Percentiles rank a stretch among this genome's conserved stretches.
Evolutionary conservation across 2,888 invertebrate genomes (phyloP).

Genomic region (Drosophila niveifrons): DNA sequence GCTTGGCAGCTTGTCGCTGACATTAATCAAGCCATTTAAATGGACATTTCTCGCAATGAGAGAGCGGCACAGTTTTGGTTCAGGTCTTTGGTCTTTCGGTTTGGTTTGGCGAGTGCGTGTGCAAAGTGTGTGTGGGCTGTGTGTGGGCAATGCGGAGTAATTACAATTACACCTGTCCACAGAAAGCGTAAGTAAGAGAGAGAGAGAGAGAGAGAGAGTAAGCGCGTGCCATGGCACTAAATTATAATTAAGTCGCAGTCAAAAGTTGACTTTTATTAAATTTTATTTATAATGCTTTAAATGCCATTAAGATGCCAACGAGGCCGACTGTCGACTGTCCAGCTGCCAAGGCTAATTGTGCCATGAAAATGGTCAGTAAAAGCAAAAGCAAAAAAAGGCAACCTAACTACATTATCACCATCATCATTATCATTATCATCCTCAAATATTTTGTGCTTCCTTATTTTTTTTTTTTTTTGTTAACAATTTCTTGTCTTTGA

Average conservation of each 20-base stretch:
- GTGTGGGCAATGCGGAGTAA: constrained; percentile 60
- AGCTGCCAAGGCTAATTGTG: constrained; percentile 58
- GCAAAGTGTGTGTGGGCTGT: constrained; percentile 20
- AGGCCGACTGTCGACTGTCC: constrained; percentile 13
- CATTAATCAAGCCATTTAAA: constrained; percentile 81
- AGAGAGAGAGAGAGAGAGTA: no score
- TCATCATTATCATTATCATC: constrained; percentile 24
- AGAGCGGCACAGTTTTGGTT: constrained; percentile 28
- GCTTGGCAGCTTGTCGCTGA: constrained; percentile 64
- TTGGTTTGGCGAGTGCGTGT: constrained; percentile 23
- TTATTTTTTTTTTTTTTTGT: constrained; percentile 31
- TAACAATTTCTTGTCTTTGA: constrained; percentile 51
- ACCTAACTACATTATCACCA: constrained; percentile 2
- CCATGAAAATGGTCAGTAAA: constrained; percentile 22
- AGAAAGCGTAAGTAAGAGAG: neutral
- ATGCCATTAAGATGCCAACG: constrained; percentile 59
- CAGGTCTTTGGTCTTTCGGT: constrained; percentile 10
- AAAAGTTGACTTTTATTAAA: constrained; percentile 78
- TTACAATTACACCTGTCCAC: constrained; percentile 79
- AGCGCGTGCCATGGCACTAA: constrained; percentile 74
- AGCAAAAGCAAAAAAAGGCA: neutral
- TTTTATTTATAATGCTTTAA: constrained; percentile 76
- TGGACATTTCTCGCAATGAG: constrained; percentile 73
- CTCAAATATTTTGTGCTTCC: constrained; percentile 15
- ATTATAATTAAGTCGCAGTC: constrained; percentile 76